Evolutionary conservation across 2,113 vertebrate species (phyloP).

Genomic region (Tupaia tana): DNA sequence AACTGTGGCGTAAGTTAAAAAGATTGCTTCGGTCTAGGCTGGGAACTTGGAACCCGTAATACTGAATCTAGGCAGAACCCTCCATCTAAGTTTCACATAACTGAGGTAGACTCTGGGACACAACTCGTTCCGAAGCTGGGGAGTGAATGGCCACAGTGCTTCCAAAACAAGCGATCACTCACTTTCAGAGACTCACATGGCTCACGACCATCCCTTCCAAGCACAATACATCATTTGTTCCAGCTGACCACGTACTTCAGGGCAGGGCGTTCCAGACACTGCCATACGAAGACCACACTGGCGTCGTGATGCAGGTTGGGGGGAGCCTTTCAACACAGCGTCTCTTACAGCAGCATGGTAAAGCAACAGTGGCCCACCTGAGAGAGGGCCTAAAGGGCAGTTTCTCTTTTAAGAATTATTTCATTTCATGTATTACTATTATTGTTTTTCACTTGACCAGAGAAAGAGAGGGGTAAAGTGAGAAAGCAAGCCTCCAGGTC

Average conservation of each 20-base stretch:
- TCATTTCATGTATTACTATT: too few species aligned
- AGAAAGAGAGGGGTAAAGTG: too few species aligned
- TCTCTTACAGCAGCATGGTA: background rate
- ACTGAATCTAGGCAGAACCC: background rate
- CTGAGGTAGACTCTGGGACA: constrained; percentile 10
- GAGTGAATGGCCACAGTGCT: background rate
- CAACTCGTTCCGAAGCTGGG: background rate
- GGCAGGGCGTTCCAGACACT: background rate
- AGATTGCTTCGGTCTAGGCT: background rate
- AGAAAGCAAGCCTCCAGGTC: too few species aligned
- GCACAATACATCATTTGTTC: background rate
- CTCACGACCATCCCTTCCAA: background rate
- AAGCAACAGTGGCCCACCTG: background rate
- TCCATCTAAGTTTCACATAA: constrained; percentile 36
- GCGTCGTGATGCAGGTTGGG: background rate
- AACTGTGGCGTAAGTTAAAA: background rate
- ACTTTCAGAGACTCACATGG: background rate
- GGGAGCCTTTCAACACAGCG: background rate
- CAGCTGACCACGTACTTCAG: background rate
- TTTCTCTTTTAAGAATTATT: background rate
- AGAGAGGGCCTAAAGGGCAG: background rate
- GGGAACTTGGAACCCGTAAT: background rate
- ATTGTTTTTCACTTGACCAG: too few species aligned
- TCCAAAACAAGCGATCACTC: background rate
- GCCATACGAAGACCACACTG: background rate